Evolutionary conservation across 2,113 vertebrate genomes (phyloP).

Genomic region (Megaleporinus macrocephalus): DNA sequence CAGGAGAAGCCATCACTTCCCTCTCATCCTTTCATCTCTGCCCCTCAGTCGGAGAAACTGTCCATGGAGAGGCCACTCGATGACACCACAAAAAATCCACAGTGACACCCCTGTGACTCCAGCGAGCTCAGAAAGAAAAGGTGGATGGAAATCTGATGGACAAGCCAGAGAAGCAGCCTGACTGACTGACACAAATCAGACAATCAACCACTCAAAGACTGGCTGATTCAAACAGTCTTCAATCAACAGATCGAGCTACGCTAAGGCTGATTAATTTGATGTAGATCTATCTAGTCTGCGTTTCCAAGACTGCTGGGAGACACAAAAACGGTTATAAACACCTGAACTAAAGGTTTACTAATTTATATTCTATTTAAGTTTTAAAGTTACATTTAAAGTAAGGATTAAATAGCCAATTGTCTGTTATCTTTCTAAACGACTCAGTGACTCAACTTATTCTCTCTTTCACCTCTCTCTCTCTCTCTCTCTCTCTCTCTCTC

Average conservation of each 20-base stretch:
- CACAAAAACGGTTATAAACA: not conserved
- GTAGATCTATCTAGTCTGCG: not conserved
- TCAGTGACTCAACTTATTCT: not conserved
- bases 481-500: not conserved
- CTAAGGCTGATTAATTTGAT: not conserved
- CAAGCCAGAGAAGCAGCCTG: not conserved
- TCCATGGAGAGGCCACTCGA: not conserved
- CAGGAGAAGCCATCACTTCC: slow-evolving; percentile 45
- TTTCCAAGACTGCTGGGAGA: not conserved
- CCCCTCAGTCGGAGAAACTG: not conserved
- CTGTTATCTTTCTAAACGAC: slow-evolving; percentile 6
- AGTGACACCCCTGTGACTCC: not conserved
- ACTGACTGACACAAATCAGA: not conserved
- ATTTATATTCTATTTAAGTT: not conserved
- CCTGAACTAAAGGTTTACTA: not conserved
- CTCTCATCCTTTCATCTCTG: slow-evolving; percentile 42
- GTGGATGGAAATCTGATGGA: not conserved
- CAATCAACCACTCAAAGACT: not conserved
- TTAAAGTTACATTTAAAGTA: not conserved
- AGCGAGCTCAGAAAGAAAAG: not conserved
- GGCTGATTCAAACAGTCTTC: not conserved
- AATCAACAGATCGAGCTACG: too few relatives aligned
- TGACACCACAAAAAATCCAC: not conserved
- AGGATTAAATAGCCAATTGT: not conserved
- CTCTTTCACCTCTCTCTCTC: not conserved